These are phyloP conservation scores for Acanthosepion esculentum DNA, from an alignment of 2,888 invertebrate species.

Conservation along the genomic window DNA sequence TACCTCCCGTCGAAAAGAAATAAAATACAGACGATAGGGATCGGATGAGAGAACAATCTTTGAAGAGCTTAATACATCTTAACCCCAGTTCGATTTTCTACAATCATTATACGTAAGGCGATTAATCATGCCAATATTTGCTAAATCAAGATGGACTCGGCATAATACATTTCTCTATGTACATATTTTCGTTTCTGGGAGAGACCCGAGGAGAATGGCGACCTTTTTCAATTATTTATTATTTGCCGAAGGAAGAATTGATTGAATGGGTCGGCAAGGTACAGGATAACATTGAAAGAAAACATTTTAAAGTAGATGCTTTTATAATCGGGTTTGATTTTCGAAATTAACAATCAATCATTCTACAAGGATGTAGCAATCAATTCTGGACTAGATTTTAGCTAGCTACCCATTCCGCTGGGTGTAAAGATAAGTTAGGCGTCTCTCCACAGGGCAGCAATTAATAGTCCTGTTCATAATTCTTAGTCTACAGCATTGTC, in stretches of 20 bases:
- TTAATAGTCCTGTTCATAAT: too few relatives aligned
- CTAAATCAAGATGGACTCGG: not conserved
- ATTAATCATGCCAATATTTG: not conserved
- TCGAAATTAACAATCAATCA: not conserved
- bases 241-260: not conserved
- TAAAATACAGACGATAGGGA: not conserved
- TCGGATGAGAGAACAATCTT: not conserved
- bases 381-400: not conserved
- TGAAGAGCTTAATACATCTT: not conserved
- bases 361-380: not conserved
- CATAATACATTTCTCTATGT: not conserved
- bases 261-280: not conserved
- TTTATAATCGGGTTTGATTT: not conserved
- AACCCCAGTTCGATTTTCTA: not conserved
- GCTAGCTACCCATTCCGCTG: too few relatives aligned
- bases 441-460: too few relatives aligned
- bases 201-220: not conserved
- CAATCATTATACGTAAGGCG: not conserved
- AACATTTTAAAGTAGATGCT: not conserved
- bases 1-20: too few relatives aligned
- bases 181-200: not conserved
- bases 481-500: too few relatives aligned
- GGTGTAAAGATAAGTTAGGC: too few relatives aligned
- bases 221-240: not conserved
- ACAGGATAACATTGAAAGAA: not conserved